A percentile compares a stretch with the other conserved stretches of the same genome.
phyloP scores from a whole-genome alignment of 2,797 vertebrate genomes.

The Acropternis orthonyx region DNA sequence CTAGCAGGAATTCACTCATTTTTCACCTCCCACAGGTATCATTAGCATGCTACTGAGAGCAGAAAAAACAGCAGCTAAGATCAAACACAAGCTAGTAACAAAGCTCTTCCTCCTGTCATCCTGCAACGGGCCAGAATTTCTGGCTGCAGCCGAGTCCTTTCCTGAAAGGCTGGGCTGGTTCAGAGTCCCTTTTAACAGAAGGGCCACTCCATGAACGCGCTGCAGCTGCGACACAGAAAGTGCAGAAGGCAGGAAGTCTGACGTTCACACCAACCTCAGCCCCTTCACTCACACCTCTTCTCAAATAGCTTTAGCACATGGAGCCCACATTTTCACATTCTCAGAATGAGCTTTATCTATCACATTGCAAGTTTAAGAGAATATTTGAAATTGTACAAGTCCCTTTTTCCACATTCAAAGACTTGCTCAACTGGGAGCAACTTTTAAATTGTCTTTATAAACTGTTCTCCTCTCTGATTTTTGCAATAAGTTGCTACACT shows the following conservation, averaged over 20 bases:
- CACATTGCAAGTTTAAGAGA: slow-evolving; percentile 4
- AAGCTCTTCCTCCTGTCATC: slow-evolving; percentile 52
- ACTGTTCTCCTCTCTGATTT: neutral
- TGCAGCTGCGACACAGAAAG: slow-evolving; percentile 50
- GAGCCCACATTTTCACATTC: slow-evolving; percentile 64
- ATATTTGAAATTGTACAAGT: neutral
- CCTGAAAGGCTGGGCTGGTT: slow-evolving; percentile 14
- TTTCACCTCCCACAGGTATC: slow-evolving; percentile 64
- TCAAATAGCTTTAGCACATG: slow-evolving; percentile 70
- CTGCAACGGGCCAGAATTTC: slow-evolving; percentile 20
- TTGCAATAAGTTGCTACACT: neutral
- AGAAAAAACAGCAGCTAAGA: slow-evolving; percentile 29
- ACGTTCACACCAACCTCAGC: slow-evolving; percentile 49
- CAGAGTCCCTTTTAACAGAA: slow-evolving; percentile 42
- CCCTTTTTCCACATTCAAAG: neutral
- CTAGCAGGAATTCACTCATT: slow-evolving; percentile 57
- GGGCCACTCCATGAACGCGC: slow-evolving; percentile 17
- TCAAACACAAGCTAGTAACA: slow-evolving; percentile 51
- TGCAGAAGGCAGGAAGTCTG: slow-evolving; percentile 65
- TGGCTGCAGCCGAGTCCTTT: slow-evolving; percentile 14
- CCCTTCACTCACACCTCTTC: slow-evolving; percentile 66
- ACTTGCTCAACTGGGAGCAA: neutral
- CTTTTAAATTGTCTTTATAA: neutral
- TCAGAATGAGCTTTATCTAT: slow-evolving; percentile 44
- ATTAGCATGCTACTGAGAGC: slow-evolving; percentile 61